Evolutionary conservation across 2,797 vertebrate species (phyloP), one percentile per base, ranked within the genome.

Genomic region (Arremon brunneinucha): DNA sequence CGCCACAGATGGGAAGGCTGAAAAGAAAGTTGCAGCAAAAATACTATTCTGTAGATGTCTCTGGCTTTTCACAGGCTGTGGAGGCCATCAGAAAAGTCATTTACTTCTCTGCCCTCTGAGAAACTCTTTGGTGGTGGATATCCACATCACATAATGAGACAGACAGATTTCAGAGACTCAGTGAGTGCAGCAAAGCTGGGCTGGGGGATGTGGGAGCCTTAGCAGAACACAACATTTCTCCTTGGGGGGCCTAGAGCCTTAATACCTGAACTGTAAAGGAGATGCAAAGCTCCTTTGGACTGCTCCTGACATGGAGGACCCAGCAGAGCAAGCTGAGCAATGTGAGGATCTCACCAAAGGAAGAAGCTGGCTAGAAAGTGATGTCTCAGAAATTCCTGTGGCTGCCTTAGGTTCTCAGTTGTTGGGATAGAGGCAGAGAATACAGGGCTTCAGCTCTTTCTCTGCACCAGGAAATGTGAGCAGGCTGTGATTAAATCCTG

Each of bases 231-330:
- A 69, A 6, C 0, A 0, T 52, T 78, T 75, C 32, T 34, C 24
- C 26, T 18, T 14, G 10, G 4, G 3, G 9, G 17, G 17, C 4
- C 0, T 0, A 39, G 14, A 71, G 5, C 20, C 46, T 37, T 49
- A 23, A 41, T n/a, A 7, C 9, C 26, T 41, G 41, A 60, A 43
- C 22, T 27, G 14, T 39, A 68, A 35, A 78, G 13, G n/a, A 63
- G 53, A 26, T 24, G 2, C 41, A 47, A 74, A 59, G 14, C 37
- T 71, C 44, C n/a, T 60, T 86, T 39, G 32, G 28, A 14, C 14
- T 28, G 28, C 14, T 78, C 15, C 53, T 55, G 28, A 20, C 11
- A 53, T 5, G 19, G 2, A 52, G 26, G 24, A 71, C 7, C 12
- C 37, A 24, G 14, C 5, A 8, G 24, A 52, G 17, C 14, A 35